These are phyloP conservation scores for Thymelicus sylvestris DNA, from an alignment of 2,888 invertebrate species.

Conservation along the genomic window DNA sequence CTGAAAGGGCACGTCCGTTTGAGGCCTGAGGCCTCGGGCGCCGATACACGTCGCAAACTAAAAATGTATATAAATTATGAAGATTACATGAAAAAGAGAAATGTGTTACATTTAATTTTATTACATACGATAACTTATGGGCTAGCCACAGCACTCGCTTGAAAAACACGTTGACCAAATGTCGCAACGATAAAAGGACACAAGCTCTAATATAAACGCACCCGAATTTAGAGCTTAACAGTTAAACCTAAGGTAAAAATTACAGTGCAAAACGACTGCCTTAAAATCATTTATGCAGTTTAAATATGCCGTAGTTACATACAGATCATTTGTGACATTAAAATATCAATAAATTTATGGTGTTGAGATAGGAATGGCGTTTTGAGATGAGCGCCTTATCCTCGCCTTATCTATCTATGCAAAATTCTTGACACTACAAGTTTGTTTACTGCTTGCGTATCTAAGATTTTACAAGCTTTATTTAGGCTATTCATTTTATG, in stretches of 20 bases:
- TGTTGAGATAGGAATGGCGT: constrained; percentile 72
- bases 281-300: constrained; percentile 54
- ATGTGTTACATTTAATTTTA: constrained; percentile 85
- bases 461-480: constrained; percentile 36
- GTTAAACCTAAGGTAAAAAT: constrained; percentile 41
- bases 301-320: constrained; percentile 69
- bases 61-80: constrained; percentile 83
- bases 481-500: constrained; percentile 35
- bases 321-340: constrained; percentile 84
- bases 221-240: constrained; percentile 40
- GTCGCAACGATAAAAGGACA: constrained; percentile 44
- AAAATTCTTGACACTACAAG: constrained; percentile 55
- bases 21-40: constrained; percentile 67
- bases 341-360: constrained; percentile 84
- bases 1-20: constrained; percentile 43
- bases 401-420: constrained; percentile 58
- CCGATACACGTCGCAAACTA: constrained; percentile 76
- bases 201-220: constrained; percentile 37
- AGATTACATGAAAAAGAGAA: constrained; percentile 84
- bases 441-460: constrained; percentile 44
- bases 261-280: constrained; percentile 35
- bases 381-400: constrained; percentile 64
- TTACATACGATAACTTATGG: constrained; percentile 83
- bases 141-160: constrained; percentile 75
- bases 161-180: constrained; percentile 70